Evolutionary conservation across 2,888 invertebrate species (phyloP), one percentile per base, ranked within the genome.

Genomic region (Chymomyza amoena): DNA sequence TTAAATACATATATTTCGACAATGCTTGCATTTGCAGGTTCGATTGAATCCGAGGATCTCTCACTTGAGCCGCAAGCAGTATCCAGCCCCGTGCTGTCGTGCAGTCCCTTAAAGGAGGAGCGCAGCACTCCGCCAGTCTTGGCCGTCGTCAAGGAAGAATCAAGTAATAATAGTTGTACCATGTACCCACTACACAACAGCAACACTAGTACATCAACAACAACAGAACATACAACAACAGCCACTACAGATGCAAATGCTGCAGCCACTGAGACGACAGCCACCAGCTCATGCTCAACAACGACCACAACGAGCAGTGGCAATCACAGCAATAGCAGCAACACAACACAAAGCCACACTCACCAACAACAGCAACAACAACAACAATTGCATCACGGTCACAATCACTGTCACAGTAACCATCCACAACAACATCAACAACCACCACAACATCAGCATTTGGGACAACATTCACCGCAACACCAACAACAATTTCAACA

Each of bases 41-140:
- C 95, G 84, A 93, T 96, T 91, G 95, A 96, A 89, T 95, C 96
- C 86, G 96, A 96, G 91, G 96, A 96, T 90, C 91, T 96, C 72
- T 95, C 96, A 50, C 92, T 96, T 90, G 94, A 94, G 88, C 94
- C 91, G 75, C 92, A 91, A 90, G 92, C 89, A 85, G 84, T 89
- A 60, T 87, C 91, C 69, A 93, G 91, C 90, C 93, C 91, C 78
- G 92, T 78, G 89, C 75, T 92, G 79, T 87, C 92, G 80, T 94
- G 93, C 76, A 94, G 94, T 81, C 93, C 94, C 64, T 93, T 94
- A 89, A 94, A 94, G 91, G 94, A 94, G 89, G 94, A 94, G 89
- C 93, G 93, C 89, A 93, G 94, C 84, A 95, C 95, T 69, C 95
- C 95, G 70, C 95, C 95, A 64, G 94, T 94, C 79, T 84, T 92